Evolutionary conservation across 1,140 invertebrate species (phyloP), one percentile per base, ranked within the genome.

Genomic region (Psix sp.): DNA sequence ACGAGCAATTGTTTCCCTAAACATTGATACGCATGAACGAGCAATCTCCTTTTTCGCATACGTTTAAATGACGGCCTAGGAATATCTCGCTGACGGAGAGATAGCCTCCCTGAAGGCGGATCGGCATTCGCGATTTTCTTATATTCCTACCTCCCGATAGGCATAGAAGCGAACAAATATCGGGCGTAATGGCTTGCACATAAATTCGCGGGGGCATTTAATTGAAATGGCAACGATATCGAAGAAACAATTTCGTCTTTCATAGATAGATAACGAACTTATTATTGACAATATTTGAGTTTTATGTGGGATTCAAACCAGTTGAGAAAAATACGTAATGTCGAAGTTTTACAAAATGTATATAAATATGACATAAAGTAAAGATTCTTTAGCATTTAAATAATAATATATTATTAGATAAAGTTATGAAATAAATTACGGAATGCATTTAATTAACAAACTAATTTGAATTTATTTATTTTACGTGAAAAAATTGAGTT

Each of bases 191-290:
- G 75, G 79, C 60, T 71, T 68, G 76, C 72, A 85, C 86, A 87
- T 87, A 87, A 87, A 87, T 86, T 86, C 84, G 77, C 83, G 56
- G 79, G 71, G 66, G 70, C 78, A 80, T 82, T 85, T 87, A 87
- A 87, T 87, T 87, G 86, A 87, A 87, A 81, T 80, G 81, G 83
- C 79, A 80, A 83, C 79, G 74, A 76, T 72, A 66, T 74, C 36
- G 42, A 35, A 39, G 70, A 60, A 24, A 71, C 67, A 62, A 75
- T 45, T 54, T 20, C 7, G 15, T 45, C 31, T 14, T 56, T 43
- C 51, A 16, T 33, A 7, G 21, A 4, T 16, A 4, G 21, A 24
- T 9, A 2, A n/a, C 31, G 13, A 3, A 36, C 18, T 18, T 33
- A 18, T 36, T 36, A 49, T 49, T 36, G 46, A 7, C 4, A 9